Base-by-base conservation (phyloP, 2,113 vertebrate species). In the Elachura formosa region DNA sequence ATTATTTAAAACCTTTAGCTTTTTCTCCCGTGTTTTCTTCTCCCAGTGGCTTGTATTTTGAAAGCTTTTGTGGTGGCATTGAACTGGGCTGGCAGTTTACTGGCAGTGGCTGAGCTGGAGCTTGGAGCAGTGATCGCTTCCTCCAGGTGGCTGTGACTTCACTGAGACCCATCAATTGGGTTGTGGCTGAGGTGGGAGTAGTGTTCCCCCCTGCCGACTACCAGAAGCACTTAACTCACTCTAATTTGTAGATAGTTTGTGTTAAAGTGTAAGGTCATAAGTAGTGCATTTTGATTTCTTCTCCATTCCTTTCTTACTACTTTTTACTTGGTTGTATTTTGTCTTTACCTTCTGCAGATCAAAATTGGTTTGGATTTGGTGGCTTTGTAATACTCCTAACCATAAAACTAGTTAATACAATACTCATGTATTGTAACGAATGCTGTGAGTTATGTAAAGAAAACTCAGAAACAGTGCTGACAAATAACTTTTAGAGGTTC, bases 21-120 rank as follows among this genome's bases (percentile, higher is more conserved):
- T 88, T 62, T 86, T 40, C 38, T 69, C 11, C 23, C 12, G 22
- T 34, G 6, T 69, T 87, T 87, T 68, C 49, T 49, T 52, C 49
- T 90, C 29, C 23, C 14, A 23, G 59, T 56, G 92, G 69, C 90
- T 96, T 58, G 54, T 96, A 77, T 95, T 96, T 90, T 96, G 95
- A 91, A 97, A 93, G 62, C 46, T 87, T 72, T 52, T 1, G 1
- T 51, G 25, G 58, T 80, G 93, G 90, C 89, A 87, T 89, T 94
- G 83, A 59, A 23, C 69, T 0, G 8, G 71, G 69, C 64, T 93
- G 14, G 56, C 69, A 68, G 48, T 84, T 89, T 52, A 31, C 51
- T 87, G 77, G 48, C 56, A 40, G 29, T 6, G 34, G 1, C 74
- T 4, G 41, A 69, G 34, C 1, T 77, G 77, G 68, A 84, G 81